Conservation (phyloP, 2,113 vertebrate species). For the Epinephelus cyanopodus region DNA sequence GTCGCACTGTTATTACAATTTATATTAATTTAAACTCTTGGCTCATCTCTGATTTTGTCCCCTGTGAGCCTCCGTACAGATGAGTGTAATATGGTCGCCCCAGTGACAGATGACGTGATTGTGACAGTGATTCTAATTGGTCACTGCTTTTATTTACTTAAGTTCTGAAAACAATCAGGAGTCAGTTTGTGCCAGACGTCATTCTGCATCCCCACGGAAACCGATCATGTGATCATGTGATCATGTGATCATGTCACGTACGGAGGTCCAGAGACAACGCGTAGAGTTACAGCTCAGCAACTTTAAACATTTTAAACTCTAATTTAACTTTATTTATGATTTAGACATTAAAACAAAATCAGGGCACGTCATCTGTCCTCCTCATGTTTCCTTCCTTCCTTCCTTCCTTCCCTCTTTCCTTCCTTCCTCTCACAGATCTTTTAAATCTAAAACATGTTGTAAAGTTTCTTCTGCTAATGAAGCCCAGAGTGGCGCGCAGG, state of each 20-base stretch:
- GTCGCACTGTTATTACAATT: too few relatives aligned
- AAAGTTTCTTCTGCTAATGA: slow-evolving; percentile 6
- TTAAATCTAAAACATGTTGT: neutral
- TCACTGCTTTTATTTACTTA: neutral
- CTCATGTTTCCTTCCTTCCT: neutral
- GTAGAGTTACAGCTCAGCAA: too few relatives aligned
- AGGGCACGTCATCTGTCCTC: neutral
- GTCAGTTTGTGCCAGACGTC: neutral
- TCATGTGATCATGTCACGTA: too few relatives aligned
- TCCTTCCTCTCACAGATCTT: slow-evolving; percentile 1
- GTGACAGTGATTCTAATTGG: slow-evolving; percentile 2
- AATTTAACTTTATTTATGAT: neutral
- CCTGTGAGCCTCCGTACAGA: slow-evolving; percentile 16
- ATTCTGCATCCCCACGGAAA: neutral
- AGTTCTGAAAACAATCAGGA: neutral
- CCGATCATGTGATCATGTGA: too few relatives aligned
- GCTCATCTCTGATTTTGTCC: neutral
- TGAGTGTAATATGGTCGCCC: neutral
- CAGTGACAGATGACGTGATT: neutral
- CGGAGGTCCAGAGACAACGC: too few relatives aligned
- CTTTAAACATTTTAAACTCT: neutral
- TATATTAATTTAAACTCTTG: neutral
- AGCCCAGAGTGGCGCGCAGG: neutral
- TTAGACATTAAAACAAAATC: neutral
- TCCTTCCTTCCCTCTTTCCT: neutral